phyloP scores from a whole-genome alignment of 2,113 vertebrate genomes.

The Microcebus tavaratra region DNA sequence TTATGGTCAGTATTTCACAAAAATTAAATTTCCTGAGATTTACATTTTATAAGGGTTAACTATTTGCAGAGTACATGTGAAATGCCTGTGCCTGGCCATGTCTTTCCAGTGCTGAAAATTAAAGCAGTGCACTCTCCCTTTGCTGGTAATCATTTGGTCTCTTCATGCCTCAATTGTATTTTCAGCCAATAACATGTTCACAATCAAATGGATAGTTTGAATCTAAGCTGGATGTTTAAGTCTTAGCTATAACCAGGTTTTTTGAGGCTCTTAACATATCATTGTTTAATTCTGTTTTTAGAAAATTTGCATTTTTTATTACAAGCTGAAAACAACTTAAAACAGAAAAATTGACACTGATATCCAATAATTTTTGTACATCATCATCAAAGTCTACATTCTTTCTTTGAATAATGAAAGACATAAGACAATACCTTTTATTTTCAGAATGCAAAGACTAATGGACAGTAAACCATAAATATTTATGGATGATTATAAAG shows the following conservation, averaged over 20 bases:
- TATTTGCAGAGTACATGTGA: background rate
- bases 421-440: background rate
- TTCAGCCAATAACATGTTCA: background rate
- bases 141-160: background rate
- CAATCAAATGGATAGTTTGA: slow-evolving; percentile 38
- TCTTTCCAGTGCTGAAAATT: background rate
- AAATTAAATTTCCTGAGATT: slow-evolving; percentile 59
- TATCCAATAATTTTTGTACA: background rate
- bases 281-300: slow-evolving; percentile 8
- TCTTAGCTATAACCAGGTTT: background rate
- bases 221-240: background rate
- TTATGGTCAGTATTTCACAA: slow-evolving; percentile 47
- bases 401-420: background rate
- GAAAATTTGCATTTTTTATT: background rate
- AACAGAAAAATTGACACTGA: background rate
- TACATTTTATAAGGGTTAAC: slow-evolving; percentile 29
- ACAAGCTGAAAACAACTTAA: slow-evolving; percentile 1
- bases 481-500: slow-evolving; percentile 58
- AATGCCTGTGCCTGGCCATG: background rate
- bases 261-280: background rate
- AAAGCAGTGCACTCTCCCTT: background rate
- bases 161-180: background rate
- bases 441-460: slow-evolving; percentile 14
- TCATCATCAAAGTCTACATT: background rate
- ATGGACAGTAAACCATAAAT: slow-evolving; percentile 60